Conservation (phyloP, 1,140 invertebrate genomes). For the Calycopis cecrops region DNA sequence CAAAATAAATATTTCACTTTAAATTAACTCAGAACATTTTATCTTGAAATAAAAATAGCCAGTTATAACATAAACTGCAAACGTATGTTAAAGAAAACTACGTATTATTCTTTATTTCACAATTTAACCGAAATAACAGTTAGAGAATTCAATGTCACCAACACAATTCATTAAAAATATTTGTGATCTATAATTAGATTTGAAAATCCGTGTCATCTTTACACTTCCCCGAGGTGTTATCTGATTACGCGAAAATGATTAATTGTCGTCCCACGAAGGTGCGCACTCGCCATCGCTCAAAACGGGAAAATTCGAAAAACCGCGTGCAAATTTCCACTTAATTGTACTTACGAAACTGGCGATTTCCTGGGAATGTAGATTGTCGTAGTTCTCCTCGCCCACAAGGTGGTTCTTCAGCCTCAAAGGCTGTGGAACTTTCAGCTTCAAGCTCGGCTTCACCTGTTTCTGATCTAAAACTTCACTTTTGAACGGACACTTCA, state of each 20-base stretch:
- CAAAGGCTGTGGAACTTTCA: slow-evolving; percentile 58
- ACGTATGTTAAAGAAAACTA: too few relatives aligned
- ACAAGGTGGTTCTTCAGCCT: slow-evolving; percentile 50
- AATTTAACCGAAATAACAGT: too few relatives aligned
- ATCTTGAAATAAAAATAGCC: too few relatives aligned
- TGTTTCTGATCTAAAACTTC: slow-evolving; percentile 31
- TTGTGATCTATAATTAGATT: slow-evolving; percentile 3
- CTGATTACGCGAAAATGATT: slow-evolving; percentile 7
- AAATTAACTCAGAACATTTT: too few relatives aligned
- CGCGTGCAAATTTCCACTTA: slow-evolving; percentile 5
- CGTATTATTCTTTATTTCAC: too few relatives aligned
- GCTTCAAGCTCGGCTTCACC: slow-evolving; percentile 44
- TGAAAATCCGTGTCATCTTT: slow-evolving; percentile 8
- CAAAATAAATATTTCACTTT: too few relatives aligned
- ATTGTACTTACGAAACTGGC: slow-evolving; percentile 46
- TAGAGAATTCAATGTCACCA: too few relatives aligned
- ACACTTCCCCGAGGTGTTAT: neutral
- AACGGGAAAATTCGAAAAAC: slow-evolving; percentile 8
- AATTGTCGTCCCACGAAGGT: neutral
- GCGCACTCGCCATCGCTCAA: neutral
- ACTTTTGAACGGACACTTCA: slow-evolving; percentile 49
- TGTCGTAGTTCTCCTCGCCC: slow-evolving; percentile 48
- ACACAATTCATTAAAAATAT: too few relatives aligned
- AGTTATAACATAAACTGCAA: too few relatives aligned
- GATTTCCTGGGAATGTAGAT: slow-evolving; percentile 49